Evolutionary conservation across 2,113 vertebrate genomes (phyloP).

Genomic region (Cnemophilus loriae): DNA sequence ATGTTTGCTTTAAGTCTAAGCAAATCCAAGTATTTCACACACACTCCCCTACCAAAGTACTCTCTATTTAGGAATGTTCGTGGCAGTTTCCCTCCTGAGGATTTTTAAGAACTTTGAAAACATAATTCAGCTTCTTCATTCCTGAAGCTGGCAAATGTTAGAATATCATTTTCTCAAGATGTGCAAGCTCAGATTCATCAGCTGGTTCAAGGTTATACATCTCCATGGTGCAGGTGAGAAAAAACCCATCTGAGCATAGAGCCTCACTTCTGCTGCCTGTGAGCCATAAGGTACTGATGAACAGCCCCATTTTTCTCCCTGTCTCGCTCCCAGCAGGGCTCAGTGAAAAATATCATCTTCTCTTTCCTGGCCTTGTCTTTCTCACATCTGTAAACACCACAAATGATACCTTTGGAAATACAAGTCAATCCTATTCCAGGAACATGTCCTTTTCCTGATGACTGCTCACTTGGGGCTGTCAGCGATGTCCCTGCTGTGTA

Average conservation of each 20-base stretch:
- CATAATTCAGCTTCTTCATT: not conserved
- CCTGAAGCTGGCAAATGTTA: not conserved
- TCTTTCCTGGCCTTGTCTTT: not conserved
- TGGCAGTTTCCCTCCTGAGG: not conserved
- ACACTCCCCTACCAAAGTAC: not conserved
- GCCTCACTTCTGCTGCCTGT: not conserved
- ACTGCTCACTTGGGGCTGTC: not conserved
- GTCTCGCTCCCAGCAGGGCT: not conserved
- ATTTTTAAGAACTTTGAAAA: not conserved
- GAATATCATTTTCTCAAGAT: not conserved
- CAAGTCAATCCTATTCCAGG: not conserved
- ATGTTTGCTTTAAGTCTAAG: not conserved
- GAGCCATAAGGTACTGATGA: not conserved
- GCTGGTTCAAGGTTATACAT: not conserved
- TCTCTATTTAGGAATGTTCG: not conserved
- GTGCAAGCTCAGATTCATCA: not conserved
- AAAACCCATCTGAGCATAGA: fast-evolving
- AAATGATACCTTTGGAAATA: not conserved
- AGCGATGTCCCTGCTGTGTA: not conserved
- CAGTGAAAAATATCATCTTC: not conserved
- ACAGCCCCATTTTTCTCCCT: not conserved
- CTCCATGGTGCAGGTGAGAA: not conserved
- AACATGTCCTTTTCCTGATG: not conserved
- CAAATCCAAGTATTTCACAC: not conserved
- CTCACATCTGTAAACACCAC: not conserved